Conservation (phyloP, 1,140 invertebrate genomes). For the Pygmarrhopalites habei region DNA sequence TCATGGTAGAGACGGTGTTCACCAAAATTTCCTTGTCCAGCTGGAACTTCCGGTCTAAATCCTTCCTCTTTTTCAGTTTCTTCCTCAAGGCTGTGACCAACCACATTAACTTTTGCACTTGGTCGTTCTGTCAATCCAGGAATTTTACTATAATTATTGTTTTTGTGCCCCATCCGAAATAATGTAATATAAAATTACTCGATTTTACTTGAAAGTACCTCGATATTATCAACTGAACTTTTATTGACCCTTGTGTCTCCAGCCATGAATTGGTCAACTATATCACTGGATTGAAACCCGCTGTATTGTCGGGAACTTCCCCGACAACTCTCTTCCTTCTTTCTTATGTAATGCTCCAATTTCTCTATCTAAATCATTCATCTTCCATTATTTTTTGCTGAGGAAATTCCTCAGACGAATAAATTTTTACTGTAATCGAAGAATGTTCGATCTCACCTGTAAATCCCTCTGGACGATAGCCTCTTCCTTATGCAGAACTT, state of each 20-base stretch:
- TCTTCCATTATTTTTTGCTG: no score
- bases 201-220: neutral
- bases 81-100: neutral
- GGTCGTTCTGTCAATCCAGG: neutral
- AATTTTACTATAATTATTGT: neutral
- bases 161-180: neutral
- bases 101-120: neutral
- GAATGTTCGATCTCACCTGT: no score
- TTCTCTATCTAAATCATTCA: neutral
- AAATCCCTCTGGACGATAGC: neutral
- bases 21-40: conserved; percentile 3
- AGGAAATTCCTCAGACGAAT: no score
- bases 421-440: no score
- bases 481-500: neutral
- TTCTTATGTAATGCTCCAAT: neutral
- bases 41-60: neutral
- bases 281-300: no score
- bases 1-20: neutral
- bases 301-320: no score
- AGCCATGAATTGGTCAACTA: no score
- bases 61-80: conserved; percentile 10
- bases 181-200: neutral
- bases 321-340: neutral
- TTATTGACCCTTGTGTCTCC: no score
- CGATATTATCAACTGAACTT: neutral